A percentile compares a stretch with the other conserved stretches of the same genome.
Evolutionary conservation across 2,113 vertebrate genomes (phyloP).

Genomic region (Aptenodytes patagonicus): DNA sequence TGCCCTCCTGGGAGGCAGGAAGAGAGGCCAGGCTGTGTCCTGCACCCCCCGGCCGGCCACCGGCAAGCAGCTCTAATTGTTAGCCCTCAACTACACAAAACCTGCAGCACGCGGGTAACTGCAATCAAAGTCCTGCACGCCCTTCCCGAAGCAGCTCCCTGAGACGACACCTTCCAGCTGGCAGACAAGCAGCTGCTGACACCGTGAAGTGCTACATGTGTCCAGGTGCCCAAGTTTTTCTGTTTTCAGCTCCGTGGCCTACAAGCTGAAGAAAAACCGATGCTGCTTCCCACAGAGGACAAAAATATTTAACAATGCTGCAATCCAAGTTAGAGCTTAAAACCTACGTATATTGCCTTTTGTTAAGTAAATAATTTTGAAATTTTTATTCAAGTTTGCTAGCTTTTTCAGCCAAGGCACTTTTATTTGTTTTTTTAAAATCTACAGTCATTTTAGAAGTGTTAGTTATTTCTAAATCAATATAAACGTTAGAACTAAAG

Average conservation of each 20-base stretch:
- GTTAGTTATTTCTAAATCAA: conserved; percentile 52
- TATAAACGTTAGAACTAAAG: conserved; percentile 17
- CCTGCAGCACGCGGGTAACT: rapidly evolving
- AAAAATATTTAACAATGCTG: not conserved
- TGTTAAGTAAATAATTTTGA: conserved; percentile 20
- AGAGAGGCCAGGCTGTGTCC: not conserved
- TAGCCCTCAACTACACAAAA: rapidly evolving
- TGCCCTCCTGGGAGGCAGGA: not conserved
- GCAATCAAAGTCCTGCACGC: rapidly evolving
- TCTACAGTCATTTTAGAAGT: conserved; percentile 56
- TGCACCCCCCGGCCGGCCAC: not conserved
- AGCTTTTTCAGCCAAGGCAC: conserved; percentile 40
- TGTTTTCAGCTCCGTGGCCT: not conserved
- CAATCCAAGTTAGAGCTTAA: not conserved
- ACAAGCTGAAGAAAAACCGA: not conserved
- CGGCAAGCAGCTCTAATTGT: rapidly evolving
- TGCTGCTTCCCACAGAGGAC: not conserved
- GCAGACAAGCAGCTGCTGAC: not conserved
- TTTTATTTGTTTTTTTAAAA: not conserved
- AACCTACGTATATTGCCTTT: not conserved
- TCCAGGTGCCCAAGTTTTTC: not conserved
- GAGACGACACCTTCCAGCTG: not conserved
- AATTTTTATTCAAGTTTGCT: conserved; percentile 10
- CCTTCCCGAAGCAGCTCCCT: not conserved
- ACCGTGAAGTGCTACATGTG: not conserved